A percentile compares a stretch with the other conserved stretches of the same genome.
Evolutionary conservation across 2,888 invertebrate species (phyloP).

Genomic region (Meiosimyza decipiens): DNA sequence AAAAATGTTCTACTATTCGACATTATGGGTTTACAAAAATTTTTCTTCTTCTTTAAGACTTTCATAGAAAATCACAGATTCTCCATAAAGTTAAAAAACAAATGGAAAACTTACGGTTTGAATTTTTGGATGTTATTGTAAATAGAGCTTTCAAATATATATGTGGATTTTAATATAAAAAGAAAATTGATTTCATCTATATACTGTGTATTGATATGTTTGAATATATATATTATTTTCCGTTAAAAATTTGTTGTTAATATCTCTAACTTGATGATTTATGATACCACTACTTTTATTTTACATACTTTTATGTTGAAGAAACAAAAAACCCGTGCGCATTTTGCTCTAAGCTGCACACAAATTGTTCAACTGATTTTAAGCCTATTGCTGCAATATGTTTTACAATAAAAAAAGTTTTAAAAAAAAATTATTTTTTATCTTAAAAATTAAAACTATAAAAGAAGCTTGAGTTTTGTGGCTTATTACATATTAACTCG

Average conservation of each 20-base stretch:
- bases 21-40: no score
- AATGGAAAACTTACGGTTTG: no score
- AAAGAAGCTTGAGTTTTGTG: no score
- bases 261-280: slow-evolving; percentile 15
- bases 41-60: no score
- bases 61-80: no score
- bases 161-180: neutral
- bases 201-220: neutral
- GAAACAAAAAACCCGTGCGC: slow-evolving; percentile 1
- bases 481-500: slow-evolving; percentile 1
- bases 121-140: neutral
- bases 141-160: neutral
- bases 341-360: slow-evolving; percentile 5
- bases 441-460: no score
- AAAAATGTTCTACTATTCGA: no score
- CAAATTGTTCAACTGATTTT: slow-evolving; percentile 10
- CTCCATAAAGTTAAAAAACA: no score
- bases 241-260: neutral
- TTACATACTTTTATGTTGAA: slow-evolving; percentile 5
- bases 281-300: neutral
- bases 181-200: slow-evolving; percentile 4
- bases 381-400: no score
- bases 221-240: neutral
- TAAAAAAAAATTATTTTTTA: no score
- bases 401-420: no score